Evolutionary conservation across 2,797 vertebrate genomes (phyloP), one percentile per base, ranked within the genome.

Genomic region (Cygnus olor): DNA sequence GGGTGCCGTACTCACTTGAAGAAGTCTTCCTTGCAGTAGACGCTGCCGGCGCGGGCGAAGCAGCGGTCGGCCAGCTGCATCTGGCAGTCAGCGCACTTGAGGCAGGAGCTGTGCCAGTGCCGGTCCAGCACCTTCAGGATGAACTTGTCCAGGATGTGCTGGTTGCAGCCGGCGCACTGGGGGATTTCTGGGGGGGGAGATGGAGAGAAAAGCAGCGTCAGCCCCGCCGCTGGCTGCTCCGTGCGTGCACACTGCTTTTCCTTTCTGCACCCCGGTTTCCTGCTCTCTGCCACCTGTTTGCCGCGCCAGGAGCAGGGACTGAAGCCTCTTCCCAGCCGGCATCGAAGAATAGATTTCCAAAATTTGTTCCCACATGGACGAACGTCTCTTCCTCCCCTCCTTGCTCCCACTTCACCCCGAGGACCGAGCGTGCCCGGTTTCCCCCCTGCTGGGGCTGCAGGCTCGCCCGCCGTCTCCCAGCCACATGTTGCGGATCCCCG

Each of bases 11-110:
- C 99, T 99, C 88, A 99, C 99, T 99, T 99, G 98, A 99, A 99
- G 98, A 99, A 99, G 65, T 99, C 99, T 66, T 99, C 99, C 95
- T 99, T 99, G 98, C 99, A 99, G 98, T 99, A 99, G 93, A 99
- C 99, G 78, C 98, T 99, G 82, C 99, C 99, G 2, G 98, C 98
- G 57, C 99, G 98, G 96, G 99, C 99, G 98, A 99, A 99, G 95
- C 99, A 99, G 97, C 99, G 99, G 90, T 99, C 99, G 1, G 99
- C 98, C 98, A 99, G 98, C 94, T 98, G 99, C 94, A 98, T 98
- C 96, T 99, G 99, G 95, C 99, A 99, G 98, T 99, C 99, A 5
- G 98, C 98, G 53, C 99, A 99, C 98, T 99, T 99, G 96, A 99
- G 98, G 98, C 99, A 99, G 97, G 99, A 99, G 91, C 99, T 98